phyloP scores from a whole-genome alignment of 2,888 invertebrate species.

The Dicroscelio sp. region DNA sequence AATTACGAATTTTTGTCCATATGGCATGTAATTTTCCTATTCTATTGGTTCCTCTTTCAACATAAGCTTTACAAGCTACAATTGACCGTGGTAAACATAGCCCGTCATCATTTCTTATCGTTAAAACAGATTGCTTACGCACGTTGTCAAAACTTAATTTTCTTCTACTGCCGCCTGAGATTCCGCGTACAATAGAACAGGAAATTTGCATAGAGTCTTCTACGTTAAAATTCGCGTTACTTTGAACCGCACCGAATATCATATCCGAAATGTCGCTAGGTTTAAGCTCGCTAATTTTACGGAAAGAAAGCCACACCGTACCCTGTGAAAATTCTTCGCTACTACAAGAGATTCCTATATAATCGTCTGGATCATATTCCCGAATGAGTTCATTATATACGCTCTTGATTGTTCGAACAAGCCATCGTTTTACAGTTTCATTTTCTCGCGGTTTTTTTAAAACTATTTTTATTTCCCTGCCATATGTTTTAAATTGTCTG shows the following conservation, averaged over 20 bases:
- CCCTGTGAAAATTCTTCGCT: not conserved
- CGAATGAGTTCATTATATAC: not conserved
- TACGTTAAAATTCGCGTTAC: conserved; percentile 7
- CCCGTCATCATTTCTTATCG: not conserved
- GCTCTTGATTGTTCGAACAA: not conserved
- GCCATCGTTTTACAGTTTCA: not conserved
- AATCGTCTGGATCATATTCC: not conserved
- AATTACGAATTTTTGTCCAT: not conserved
- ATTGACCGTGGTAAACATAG: conserved; percentile 32
- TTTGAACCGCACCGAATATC: not conserved
- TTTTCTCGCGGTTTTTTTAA: not conserved
- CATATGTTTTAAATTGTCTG: not conserved
- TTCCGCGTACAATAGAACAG: not conserved
- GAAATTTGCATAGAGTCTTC: not conserved
- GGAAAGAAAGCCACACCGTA: not conserved
- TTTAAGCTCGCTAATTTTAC: not conserved
- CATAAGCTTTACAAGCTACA: not conserved
- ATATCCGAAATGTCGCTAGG: not conserved
- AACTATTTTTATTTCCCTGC: not conserved
- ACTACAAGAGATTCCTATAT: not conserved
- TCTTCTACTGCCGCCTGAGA: not conserved
- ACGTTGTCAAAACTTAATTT: not conserved
- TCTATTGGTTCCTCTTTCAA: not conserved
- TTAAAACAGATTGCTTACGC: not conserved
- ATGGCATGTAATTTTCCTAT: not conserved